These are phyloP conservation scores for Micropterix aruncella DNA, from an alignment of 2,888 invertebrate genomes.

Conservation along the genomic window DNA sequence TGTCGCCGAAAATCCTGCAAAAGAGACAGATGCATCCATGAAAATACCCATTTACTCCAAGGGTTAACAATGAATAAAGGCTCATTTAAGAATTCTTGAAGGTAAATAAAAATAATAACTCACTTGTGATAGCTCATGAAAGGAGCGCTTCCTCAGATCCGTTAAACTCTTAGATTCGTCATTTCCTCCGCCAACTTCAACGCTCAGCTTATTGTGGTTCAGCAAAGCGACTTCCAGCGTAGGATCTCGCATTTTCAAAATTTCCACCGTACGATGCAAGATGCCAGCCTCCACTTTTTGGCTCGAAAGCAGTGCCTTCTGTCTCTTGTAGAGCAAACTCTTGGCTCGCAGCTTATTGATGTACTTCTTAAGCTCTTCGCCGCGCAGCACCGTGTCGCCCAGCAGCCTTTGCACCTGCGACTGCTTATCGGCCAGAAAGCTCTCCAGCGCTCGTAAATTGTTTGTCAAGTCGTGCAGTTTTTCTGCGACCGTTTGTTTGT, in stretches of 20 bases:
- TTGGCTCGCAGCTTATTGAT: constrained; percentile 68
- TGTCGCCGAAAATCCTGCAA: no score
- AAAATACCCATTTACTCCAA: no score
- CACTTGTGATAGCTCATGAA: constrained; percentile 36
- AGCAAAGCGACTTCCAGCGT: constrained; percentile 35
- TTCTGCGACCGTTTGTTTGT: constrained; percentile 62
- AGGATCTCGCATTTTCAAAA: constrained; percentile 46
- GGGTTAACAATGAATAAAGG: no score
- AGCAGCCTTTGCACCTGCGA: constrained; percentile 35
- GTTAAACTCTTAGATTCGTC: constrained; percentile 37
- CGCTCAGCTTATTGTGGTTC: constrained; percentile 33
- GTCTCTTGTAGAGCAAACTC: constrained; percentile 69
- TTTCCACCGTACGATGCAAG: constrained; percentile 58
- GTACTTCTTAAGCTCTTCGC: constrained; percentile 76
- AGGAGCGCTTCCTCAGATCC: constrained; percentile 29
- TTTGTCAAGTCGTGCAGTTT: constrained; percentile 51
- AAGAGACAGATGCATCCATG: no score
- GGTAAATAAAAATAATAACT: no score
- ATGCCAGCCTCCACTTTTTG: constrained; percentile 65
- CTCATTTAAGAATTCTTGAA: no score
- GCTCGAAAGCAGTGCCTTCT: constrained; percentile 59
- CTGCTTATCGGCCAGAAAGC: constrained; percentile 42
- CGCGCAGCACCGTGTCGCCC: constrained; percentile 58
- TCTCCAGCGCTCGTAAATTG: constrained; percentile 43
- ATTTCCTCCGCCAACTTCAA: constrained; percentile 34